Evolutionary conservation across 2,113 vertebrate genomes (phyloP), one percentile per base, ranked within the genome.

Genomic region (Phrynosoma platyrhinos): DNA sequence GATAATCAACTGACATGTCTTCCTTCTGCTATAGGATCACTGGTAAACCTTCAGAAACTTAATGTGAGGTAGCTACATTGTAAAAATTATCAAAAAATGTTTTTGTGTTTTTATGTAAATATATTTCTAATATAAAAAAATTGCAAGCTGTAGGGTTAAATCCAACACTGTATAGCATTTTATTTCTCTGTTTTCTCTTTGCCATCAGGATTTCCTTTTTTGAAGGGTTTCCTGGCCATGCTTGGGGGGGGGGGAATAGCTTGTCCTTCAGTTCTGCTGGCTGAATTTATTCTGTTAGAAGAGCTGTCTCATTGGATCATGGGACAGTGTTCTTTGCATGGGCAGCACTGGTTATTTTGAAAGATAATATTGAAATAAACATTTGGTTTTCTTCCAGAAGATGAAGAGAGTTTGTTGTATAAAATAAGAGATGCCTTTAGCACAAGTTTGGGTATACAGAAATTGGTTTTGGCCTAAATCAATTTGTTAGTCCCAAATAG

Each of bases 1-100:
- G 98, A 99, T 94, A 99, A 99, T 95, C 97, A 98, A 36, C 95
- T 99, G 81, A 96, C 91, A 81, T 96, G 95, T 2, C 96, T 99
- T 88, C 98, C 99, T 32, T 87, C 94, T 86, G 96, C 98, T 89
- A 92, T 99, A 77, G 97, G 97, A 93, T 97, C 98, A 21, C 94
- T 99, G 79, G 96, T 97, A 87, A 98, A 98, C 89, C 97, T 99
- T 55, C 98, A 99, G 95, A 98, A 98, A 88, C 97, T 99, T 36
- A 97, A 97, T 91, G 91, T 97, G 93, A 98, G 97, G 97, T 97
- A 93, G 92, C 85, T 85, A 81, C 12, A 0, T 1, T 72, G 4
- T 84, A 84, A 9, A 72, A 1, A 36, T 36, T 36, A 36, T 36
- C 36, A 36, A 36, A 47, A 21, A 53, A 8, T 1, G 66, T 83